Conservation (phyloP, 2,888 invertebrate genomes). For the Chamaedrilus cognettii region DNA sequence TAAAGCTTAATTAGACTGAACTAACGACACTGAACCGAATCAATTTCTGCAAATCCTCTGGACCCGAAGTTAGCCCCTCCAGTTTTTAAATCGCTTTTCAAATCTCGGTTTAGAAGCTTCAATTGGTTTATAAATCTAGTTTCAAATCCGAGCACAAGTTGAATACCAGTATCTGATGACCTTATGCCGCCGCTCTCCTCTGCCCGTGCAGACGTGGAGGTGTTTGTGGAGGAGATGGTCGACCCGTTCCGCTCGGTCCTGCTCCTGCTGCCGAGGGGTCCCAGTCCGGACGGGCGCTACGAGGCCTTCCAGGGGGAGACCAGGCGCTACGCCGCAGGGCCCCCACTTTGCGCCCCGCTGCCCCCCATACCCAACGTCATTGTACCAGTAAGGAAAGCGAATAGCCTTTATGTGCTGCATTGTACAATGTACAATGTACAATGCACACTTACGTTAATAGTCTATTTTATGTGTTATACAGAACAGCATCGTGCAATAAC, state of each 20-base stretch:
- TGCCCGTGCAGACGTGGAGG: constrained; percentile 19
- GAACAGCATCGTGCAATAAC: too few species aligned
- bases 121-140: neutral
- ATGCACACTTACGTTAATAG: too few species aligned
- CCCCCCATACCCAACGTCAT: constrained; percentile 3
- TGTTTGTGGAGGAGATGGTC: constrained; percentile 23
- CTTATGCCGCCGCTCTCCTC: too few species aligned
- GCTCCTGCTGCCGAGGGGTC: constrained; percentile 69
- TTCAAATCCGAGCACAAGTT: neutral
- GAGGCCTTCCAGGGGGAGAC: constrained; percentile 80
- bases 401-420: too few species aligned
- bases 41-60: too few species aligned
- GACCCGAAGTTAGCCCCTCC: too few species aligned
- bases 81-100: too few species aligned
- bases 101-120: neutral
- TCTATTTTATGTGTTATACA: too few species aligned
- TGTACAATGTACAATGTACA: too few species aligned
- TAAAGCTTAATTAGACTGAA: too few species aligned
- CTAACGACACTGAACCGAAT: too few species aligned
- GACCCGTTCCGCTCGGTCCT: constrained; percentile 31
- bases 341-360: constrained; percentile 4
- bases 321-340: constrained; percentile 69
- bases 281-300: constrained; percentile 63
- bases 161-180: too few species aligned
- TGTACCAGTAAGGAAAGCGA: constrained; percentile 15